A percentile compares a stretch with the other conserved stretches of the same genome.
These are phyloP conservation scores for Gopherus flavomarginatus DNA, from an alignment of 2,113 vertebrate genomes.

Conservation along the genomic window DNA sequence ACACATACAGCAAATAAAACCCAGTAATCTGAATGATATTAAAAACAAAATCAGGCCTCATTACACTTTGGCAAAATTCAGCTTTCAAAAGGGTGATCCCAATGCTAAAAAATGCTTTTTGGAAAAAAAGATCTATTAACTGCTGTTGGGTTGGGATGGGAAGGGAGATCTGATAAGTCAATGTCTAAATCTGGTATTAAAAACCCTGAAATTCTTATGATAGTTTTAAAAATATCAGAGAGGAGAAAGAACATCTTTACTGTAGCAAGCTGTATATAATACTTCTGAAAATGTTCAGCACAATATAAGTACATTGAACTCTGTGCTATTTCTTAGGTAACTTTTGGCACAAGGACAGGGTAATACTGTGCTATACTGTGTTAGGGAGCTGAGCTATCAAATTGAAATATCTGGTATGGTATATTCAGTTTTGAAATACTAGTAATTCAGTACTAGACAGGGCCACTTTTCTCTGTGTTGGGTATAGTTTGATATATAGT, in stretches of 20 bases:
- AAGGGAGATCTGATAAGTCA: neutral
- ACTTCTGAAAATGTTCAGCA: neutral
- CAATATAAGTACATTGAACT: neutral
- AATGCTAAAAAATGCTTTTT: neutral
- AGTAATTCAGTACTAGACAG: neutral
- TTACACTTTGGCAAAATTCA: neutral
- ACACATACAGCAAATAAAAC: neutral
- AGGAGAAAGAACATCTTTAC: neutral
- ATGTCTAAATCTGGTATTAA: neutral
- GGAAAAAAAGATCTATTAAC: neutral
- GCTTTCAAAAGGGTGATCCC: neutral
- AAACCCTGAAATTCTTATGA: neutral
- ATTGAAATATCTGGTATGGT: constrained; percentile 32
- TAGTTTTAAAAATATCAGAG: neutral
- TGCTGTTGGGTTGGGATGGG: neutral
- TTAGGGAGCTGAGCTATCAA: constrained; percentile 54
- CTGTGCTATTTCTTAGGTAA: constrained; percentile 8
- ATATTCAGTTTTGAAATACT: constrained; percentile 27
- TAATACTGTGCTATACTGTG: constrained; percentile 20
- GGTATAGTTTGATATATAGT: constrained; percentile 19
- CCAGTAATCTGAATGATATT: neutral
- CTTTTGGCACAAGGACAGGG: neutral
- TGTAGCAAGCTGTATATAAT: neutral
- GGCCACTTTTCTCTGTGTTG: constrained; percentile 9
- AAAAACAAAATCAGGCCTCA: neutral